Percentiles rank a stretch among this genome's conserved stretches.
Conservation (phyloP, 2,888 invertebrate genomes). For the Lasioglossum vierecki region DNA sequence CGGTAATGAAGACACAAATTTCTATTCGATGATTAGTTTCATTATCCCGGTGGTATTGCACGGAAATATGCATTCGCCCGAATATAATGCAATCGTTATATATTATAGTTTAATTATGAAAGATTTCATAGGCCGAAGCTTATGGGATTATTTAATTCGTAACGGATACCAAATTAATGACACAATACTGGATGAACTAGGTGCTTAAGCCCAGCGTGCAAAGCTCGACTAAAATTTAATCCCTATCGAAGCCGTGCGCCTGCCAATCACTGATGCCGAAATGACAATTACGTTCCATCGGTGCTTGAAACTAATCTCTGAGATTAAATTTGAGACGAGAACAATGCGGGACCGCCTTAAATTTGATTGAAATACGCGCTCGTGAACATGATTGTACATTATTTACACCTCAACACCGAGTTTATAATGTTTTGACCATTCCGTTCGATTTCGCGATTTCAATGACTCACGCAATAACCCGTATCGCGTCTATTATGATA, state of each 20-base stretch:
- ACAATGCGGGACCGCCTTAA: conserved; percentile 29
- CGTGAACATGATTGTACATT: conserved; percentile 7
- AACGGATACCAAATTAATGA: conserved; percentile 39
- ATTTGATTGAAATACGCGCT: conserved; percentile 9
- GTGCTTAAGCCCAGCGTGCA: conserved; percentile 40
- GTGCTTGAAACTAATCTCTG: conserved; percentile 43
- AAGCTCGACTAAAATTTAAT: conserved; percentile 67
- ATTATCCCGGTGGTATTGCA: not conserved
- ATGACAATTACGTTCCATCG: conserved; percentile 52
- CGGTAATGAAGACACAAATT: not conserved
- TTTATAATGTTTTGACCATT: not conserved
- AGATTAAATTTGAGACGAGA: conserved; percentile 53
- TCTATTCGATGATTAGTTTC: not conserved
- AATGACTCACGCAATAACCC: not conserved
- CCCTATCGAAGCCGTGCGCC: conserved; percentile 36
- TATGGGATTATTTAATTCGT: conserved; percentile 16
- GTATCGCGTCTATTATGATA: not conserved
- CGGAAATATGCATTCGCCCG: not conserved
- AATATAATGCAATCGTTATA: conserved; percentile 3
- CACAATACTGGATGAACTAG: conserved; percentile 33
- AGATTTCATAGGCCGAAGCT: not conserved
- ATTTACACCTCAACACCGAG: not conserved
- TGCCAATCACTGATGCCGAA: conserved; percentile 56
- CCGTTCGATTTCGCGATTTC: not conserved
- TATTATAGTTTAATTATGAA: not conserved